Conservation (phyloP, 2,888 invertebrate genomes). For the Philonicus albiceps region DNA sequence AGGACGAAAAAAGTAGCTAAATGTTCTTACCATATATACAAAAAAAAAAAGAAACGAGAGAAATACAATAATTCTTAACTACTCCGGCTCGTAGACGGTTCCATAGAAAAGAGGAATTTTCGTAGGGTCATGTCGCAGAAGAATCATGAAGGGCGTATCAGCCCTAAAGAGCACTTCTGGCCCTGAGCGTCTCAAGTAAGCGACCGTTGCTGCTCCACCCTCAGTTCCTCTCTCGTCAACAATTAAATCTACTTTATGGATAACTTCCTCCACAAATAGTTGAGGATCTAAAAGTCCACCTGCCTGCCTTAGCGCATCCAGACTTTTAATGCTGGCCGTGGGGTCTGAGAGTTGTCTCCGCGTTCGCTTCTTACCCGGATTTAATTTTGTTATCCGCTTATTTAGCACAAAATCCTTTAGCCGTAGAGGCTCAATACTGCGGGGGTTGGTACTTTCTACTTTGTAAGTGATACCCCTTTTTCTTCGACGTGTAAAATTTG, state of each 20-base stretch:
- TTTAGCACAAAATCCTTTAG: conserved; percentile 52
- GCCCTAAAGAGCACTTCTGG: conserved; percentile 65
- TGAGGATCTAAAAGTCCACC: conserved; percentile 59
- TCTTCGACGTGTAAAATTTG: not conserved
- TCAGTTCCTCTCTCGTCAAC: conserved; percentile 69
- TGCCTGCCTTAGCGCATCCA: conserved; percentile 48
- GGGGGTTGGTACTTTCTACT: conserved; percentile 50
- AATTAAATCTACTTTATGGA: conserved; percentile 70
- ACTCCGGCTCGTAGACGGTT: conserved; percentile 66
- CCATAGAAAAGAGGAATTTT: conserved; percentile 74
- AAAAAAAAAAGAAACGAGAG: not conserved
- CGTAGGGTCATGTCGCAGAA: conserved; percentile 71
- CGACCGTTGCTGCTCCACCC: conserved; percentile 67
- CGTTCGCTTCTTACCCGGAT: conserved; percentile 51
- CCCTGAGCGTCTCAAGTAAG: conserved; percentile 67
- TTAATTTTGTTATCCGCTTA: conserved; percentile 55
- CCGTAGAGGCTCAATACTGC: conserved; percentile 48
- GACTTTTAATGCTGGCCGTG: conserved; percentile 46
- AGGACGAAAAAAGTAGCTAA: not conserved
- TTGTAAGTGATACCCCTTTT: conserved; percentile 53
- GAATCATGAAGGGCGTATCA: conserved; percentile 74
- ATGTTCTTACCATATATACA: not conserved
- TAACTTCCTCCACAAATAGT: conserved; percentile 65
- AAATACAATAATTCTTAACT: not conserved
- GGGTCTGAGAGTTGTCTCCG: conserved; percentile 46